Conservation (phyloP, 2,888 invertebrate species). For the Sicus ferrugineus region DNA sequence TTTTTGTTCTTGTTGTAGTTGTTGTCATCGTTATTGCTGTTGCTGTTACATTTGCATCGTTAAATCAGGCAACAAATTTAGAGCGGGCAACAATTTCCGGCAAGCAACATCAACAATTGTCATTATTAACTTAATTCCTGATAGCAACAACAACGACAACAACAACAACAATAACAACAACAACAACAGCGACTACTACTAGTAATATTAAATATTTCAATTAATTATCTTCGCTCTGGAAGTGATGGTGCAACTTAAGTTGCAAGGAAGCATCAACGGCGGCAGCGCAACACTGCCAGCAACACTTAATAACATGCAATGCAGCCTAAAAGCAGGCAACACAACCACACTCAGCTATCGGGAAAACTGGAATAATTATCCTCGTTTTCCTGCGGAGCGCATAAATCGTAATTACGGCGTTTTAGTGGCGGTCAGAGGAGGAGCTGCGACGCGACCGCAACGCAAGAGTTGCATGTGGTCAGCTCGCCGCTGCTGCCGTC, state of each 20-base stretch:
- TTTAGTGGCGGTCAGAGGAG: no score
- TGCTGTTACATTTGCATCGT: no score
- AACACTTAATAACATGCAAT: slow-evolving; percentile 25
- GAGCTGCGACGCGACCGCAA: no score
- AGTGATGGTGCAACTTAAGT: slow-evolving; percentile 26
- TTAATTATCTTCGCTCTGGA: slow-evolving; percentile 32
- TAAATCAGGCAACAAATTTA: no score
- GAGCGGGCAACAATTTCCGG: no score
- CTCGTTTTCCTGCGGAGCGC: slow-evolving; percentile 52
- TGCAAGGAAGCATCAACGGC: not conserved
- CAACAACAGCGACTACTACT: not conserved
- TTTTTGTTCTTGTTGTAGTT: no score
- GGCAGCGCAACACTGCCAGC: not conserved
- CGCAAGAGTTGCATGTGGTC: no score
- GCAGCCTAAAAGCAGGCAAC: slow-evolving; percentile 25
- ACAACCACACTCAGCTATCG: not conserved
- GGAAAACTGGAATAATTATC: slow-evolving; percentile 57
- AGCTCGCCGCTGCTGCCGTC: no score
- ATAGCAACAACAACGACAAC: not conserved
- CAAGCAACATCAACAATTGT: no score
- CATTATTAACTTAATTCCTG: no score
- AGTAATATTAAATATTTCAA: slow-evolving; percentile 33
- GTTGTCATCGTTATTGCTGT: no score
- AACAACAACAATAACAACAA: not conserved
- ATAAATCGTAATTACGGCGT: slow-evolving; percentile 56